phyloP scores from a whole-genome alignment of 2,113 vertebrate species.

The Isichthys henryi region DNA sequence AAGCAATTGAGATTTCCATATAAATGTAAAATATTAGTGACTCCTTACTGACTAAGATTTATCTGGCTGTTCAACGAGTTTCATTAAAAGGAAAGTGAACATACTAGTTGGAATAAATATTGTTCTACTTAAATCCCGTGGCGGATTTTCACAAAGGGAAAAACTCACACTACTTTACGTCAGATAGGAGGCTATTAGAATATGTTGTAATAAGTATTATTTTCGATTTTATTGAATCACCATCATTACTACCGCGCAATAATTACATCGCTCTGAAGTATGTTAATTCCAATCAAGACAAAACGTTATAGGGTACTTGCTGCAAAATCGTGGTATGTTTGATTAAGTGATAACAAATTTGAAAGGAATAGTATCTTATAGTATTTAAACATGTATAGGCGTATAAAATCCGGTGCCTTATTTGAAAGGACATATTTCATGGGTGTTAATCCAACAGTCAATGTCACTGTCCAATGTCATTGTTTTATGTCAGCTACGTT shows the following conservation, averaged over 20 bases:
- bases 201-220: not conserved
- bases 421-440: slow-evolving; percentile 58
- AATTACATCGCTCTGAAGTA: not conserved
- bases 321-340: not conserved
- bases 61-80: not conserved
- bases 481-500: slow-evolving; percentile 67
- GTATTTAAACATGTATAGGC: not conserved
- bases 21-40: not conserved
- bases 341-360: not conserved
- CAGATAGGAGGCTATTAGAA: not conserved
- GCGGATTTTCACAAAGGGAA: not conserved
- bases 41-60: not conserved
- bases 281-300: not conserved
- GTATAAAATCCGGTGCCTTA: not conserved
- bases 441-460: slow-evolving; percentile 70
- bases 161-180: not conserved
- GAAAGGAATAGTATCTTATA: not conserved
- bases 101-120: not conserved
- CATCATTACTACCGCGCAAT: not conserved
- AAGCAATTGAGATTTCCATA: not conserved
- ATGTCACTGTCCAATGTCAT: slow-evolving; percentile 48
- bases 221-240: not conserved
- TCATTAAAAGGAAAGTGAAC: not conserved
- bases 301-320: not conserved
- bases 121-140: not conserved